These are phyloP conservation scores for Mus pahari DNA, from an alignment of 2,113 vertebrate species.

Conservation along the genomic window DNA sequence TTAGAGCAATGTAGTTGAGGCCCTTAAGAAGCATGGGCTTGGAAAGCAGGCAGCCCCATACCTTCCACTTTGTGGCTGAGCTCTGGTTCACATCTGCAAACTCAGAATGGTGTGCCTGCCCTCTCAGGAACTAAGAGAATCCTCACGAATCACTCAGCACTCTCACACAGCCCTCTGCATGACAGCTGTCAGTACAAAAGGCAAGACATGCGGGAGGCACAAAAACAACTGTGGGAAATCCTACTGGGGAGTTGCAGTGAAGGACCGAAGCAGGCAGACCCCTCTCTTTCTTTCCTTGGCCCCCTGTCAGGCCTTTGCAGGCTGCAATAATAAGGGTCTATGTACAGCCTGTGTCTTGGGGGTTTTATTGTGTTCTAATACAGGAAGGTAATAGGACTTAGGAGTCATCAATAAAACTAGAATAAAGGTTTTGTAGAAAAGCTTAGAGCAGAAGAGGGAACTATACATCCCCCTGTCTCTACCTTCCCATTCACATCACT, in stretches of 20 bases:
- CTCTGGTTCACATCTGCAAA: not conserved
- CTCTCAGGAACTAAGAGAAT: not conserved
- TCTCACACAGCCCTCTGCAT: not conserved
- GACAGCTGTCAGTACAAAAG: not conserved
- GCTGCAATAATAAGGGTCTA: not conserved
- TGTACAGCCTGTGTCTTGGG: not conserved
- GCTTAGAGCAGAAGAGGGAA: not conserved
- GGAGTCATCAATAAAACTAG: constrained; percentile 33
- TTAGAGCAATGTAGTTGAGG: not conserved
- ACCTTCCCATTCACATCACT: not conserved
- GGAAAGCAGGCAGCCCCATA: not conserved
- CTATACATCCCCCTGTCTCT: not conserved
- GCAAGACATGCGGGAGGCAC: not conserved
- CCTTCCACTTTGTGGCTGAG: not conserved
- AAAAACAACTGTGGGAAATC: not conserved
- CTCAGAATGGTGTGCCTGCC: not conserved
- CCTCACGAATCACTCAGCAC: not conserved
- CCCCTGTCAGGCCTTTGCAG: not conserved
- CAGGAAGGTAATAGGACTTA: not conserved
- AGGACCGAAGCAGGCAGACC: not conserved
- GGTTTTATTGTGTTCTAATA: constrained; percentile 20
- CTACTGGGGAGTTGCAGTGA: not conserved
- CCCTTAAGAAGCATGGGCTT: not conserved
- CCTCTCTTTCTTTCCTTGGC: not conserved
- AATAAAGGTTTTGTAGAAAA: not conserved